Percentiles rank a stretch among this genome's conserved stretches.
phyloP scores from a whole-genome alignment of 1,140 invertebrate species.

The Cherax destructor region DNA sequence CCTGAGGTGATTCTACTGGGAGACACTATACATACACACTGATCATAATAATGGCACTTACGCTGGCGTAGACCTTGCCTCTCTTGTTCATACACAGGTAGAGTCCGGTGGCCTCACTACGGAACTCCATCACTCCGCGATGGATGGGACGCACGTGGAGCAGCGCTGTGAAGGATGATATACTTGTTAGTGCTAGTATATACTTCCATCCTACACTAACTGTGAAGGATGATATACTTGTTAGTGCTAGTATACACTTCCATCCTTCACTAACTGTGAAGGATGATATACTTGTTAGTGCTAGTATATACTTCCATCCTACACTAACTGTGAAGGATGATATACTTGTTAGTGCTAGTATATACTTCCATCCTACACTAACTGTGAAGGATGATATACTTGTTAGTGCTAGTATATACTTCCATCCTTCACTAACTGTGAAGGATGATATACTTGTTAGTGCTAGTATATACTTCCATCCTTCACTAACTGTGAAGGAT shows the following conservation, averaged over 20 bases:
- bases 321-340: slow-evolving; percentile 18
- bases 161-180: slow-evolving; percentile 43
- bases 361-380: neutral
- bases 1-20: neutral
- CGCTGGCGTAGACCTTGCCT: slow-evolving; percentile 56
- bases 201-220: neutral
- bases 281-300: slow-evolving; percentile 1
- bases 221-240: no score
- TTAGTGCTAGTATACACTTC: neutral
- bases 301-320: neutral
- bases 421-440: no score
- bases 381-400: no score
- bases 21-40: no score
- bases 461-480: neutral
- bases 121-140: slow-evolving; percentile 28
- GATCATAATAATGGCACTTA: slow-evolving; percentile 2
- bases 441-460: no score
- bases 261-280: slow-evolving; percentile 13
- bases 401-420: no score
- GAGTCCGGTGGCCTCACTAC: slow-evolving; percentile 59
- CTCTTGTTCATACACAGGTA: slow-evolving; percentile 58
- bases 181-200: neutral
- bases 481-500: slow-evolving; percentile 14
- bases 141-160: slow-evolving; percentile 45
- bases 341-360: neutral